phyloP scores from a whole-genome alignment of 2,113 vertebrate genomes.

The Antechinus stuartii region DNA sequence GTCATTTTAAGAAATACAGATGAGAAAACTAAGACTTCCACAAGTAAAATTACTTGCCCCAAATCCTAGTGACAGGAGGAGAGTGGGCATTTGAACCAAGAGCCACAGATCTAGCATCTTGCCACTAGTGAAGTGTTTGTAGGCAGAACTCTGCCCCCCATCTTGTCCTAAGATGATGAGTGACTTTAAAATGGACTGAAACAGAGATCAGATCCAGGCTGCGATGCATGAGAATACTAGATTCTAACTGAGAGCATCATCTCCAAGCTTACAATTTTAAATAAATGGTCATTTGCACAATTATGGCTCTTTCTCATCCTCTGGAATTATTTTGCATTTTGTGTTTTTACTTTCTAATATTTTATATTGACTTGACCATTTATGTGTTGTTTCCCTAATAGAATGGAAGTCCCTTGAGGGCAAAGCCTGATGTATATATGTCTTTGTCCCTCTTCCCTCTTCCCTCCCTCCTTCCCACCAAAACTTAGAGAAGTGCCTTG shows the following conservation, averaged over 20 bases:
- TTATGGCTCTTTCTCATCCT: neutral
- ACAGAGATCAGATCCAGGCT: slow-evolving; percentile 51
- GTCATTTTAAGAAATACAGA: neutral
- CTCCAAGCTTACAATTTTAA: slow-evolving; percentile 11
- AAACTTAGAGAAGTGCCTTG: neutral
- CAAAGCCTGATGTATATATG: neutral
- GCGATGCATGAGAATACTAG: neutral
- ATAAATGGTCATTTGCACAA: slow-evolving; percentile 22
- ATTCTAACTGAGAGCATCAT: neutral
- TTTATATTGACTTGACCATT: neutral
- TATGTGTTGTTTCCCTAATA: neutral
- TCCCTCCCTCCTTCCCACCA: no score
- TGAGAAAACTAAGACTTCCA: neutral
- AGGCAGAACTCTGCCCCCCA: neutral
- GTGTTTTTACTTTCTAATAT: neutral
- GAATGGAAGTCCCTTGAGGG: neutral
- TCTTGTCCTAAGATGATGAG: neutral
- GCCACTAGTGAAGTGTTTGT: neutral
- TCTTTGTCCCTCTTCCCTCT: neutral
- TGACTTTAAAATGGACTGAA: slow-evolving; percentile 44
- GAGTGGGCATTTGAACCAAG: neutral
- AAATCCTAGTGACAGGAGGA: neutral
- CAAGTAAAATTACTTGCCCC: neutral
- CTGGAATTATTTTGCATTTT: neutral
- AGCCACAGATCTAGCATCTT: no score